A percentile compares a stretch with the other conserved stretches of the same genome.
These are phyloP conservation scores for Discoglossus pictus DNA, from an alignment of 2,797 vertebrate genomes.

Conservation along the genomic window DNA sequence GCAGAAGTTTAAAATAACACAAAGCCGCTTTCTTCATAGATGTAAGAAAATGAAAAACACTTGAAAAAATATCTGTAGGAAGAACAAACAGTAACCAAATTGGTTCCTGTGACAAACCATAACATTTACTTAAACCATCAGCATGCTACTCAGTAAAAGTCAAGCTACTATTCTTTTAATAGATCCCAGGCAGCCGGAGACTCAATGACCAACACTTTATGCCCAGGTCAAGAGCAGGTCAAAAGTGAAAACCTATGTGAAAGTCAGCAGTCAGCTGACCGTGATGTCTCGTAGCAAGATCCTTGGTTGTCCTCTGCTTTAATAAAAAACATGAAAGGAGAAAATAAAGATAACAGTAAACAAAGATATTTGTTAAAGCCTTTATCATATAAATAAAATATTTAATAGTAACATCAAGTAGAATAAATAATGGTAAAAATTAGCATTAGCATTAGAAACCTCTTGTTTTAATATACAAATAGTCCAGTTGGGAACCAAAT, in stretches of 20 bases:
- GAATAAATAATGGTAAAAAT: no score
- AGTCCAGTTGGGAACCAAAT: no score
- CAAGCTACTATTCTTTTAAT: slow-evolving; percentile 88
- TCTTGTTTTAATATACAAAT: no score
- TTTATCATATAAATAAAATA: no score
- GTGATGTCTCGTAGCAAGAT: no score
- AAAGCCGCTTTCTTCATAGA: slow-evolving; percentile 77
- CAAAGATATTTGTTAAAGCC: no score
- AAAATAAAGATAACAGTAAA: no score
- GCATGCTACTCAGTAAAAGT: slow-evolving; percentile 82
- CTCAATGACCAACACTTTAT: slow-evolving; percentile 76
- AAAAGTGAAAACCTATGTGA: slow-evolving; percentile 81
- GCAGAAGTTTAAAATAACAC: slow-evolving; percentile 83
- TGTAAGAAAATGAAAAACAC: slow-evolving; percentile 89
- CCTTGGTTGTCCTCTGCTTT: no score
- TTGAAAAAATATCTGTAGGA: slow-evolving; percentile 90
- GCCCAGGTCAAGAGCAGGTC: slow-evolving; percentile 80
- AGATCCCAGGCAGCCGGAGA: slow-evolving; percentile 85
- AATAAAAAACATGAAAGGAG: no score
- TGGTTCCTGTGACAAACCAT: slow-evolving; percentile 97
- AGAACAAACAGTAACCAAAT: slow-evolving; percentile 93
- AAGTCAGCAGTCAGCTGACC: slow-evolving; percentile 73
- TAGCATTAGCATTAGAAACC: no score
- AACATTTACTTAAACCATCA: slow-evolving; percentile 94
- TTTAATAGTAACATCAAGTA: no score